Evolutionary conservation across 2,888 invertebrate genomes (phyloP).

Genomic region (Melikaiella ostensackeni): DNA sequence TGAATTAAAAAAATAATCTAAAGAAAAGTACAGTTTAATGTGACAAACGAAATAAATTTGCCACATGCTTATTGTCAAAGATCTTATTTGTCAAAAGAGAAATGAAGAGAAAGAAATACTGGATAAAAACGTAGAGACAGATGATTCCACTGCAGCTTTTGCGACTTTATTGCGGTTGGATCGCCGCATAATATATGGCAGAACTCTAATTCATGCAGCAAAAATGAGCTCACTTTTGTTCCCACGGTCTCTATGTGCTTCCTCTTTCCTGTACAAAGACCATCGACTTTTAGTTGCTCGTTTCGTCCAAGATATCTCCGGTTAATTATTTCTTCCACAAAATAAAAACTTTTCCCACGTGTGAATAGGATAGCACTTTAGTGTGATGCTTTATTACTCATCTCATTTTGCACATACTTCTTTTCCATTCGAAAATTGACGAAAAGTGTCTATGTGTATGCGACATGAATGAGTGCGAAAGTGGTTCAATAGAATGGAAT

Average conservation of each 20-base stretch:
- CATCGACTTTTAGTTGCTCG: slow-evolving; percentile 69
- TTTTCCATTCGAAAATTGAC: background rate
- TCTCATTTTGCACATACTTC: background rate
- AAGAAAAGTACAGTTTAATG: no score
- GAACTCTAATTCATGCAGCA: slow-evolving; percentile 67
- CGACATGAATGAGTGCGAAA: background rate
- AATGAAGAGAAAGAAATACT: slow-evolving; percentile 11
- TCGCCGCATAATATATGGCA: slow-evolving; percentile 46
- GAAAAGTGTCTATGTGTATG: background rate
- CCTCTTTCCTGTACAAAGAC: slow-evolving; percentile 71
- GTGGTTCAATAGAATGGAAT: background rate
- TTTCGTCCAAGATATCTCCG: slow-evolving; percentile 71
- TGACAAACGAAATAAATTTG: no score
- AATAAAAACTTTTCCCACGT: slow-evolving; percentile 71
- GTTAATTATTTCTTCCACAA: slow-evolving; percentile 70
- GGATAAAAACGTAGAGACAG: background rate
- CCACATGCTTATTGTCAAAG: background rate
- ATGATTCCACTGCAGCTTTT: slow-evolving; percentile 40
- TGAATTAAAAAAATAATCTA: no score
- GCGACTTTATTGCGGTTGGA: slow-evolving; percentile 3
- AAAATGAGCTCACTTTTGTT: slow-evolving; percentile 71
- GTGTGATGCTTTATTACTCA: background rate
- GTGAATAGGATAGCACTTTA: slow-evolving; percentile 38
- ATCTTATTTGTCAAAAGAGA: background rate
- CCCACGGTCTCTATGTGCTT: slow-evolving; percentile 71